Evolutionary conservation across 1,140 invertebrate species (phyloP), one percentile per base, ranked within the genome.

Genomic region (Asbolus verrucosus): DNA sequence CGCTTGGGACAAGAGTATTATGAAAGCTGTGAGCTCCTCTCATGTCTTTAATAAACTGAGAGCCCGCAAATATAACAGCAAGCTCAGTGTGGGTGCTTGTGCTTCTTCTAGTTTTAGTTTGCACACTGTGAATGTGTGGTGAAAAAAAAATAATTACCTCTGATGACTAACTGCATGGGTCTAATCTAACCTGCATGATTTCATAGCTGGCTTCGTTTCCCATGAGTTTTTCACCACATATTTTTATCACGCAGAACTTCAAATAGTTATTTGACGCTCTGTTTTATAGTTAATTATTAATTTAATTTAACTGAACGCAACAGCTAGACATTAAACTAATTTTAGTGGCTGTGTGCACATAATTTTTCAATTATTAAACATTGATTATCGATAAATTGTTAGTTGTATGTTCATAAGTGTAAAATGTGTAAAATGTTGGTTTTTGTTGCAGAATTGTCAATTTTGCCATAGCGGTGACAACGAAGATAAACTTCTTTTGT

Each of bases 1-100:
- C 75, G 95, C 96, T 16, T 98, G 96, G 96, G 96, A 98, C 83
- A 98, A 98, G 84, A 97, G 94, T 84, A 96, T 98, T 77, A 98
- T 98, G 96, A 97, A 98, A 89, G 96, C 96, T 85, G 94, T 97
- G 88, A 90, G 93, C 87, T 81, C 81, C 69, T 75, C 78, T 74
- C 66, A 73, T 72, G 77, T 76, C 72, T 80, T 79, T 79, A 81
- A 79, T 79, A 78, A 79, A 78, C 75, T 78, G 79, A 80, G 77
- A 77, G 80, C 80, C 70, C 80, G 80, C 78, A 81, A 81, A 79
- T 81, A 80, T 81, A 80, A 80, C 79, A 80, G 75, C 77, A 81
- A 79, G 74, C 77, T 80, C 67, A 81, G 80, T 81, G 80, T 81
- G 80, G 80, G 80, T 81, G 79, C 77, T 79, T 76, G 75, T 76